These are phyloP conservation scores for Riparia riparia DNA, from an alignment of 2,113 vertebrate genomes.

Conservation along the genomic window DNA sequence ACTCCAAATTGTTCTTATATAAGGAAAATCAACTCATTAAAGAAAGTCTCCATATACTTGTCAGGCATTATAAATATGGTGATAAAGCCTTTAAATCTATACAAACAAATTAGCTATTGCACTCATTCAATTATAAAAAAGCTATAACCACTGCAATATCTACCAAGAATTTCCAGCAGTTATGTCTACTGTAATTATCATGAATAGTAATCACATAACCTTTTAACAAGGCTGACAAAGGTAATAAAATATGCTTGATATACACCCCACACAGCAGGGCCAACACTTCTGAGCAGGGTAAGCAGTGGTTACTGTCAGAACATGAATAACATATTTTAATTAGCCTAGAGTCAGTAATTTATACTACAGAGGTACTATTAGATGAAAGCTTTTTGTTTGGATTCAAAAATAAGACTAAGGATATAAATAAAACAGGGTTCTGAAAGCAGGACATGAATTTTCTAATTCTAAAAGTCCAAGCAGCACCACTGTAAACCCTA, in stretches of 20 bases:
- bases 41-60: not conserved
- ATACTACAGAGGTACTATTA: not conserved
- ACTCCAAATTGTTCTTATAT: not conserved
- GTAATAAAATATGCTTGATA: not conserved
- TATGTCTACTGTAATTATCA: slow-evolving; percentile 16
- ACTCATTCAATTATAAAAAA: slow-evolving; percentile 8
- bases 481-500: not conserved
- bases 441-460: not conserved
- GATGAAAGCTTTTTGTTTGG: slow-evolving; percentile 15
- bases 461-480: not conserved
- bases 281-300: slow-evolving; percentile 28
- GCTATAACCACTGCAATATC: not conserved
- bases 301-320: slow-evolving; percentile 38
- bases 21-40: not conserved
- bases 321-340: slow-evolving; percentile 31
- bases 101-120: slow-evolving; percentile 27
- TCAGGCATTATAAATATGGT: not conserved
- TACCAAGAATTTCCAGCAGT: slow-evolving; percentile 9
- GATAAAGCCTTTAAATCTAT: not conserved
- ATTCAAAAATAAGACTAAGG: not conserved
- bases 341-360: slow-evolving; percentile 10
- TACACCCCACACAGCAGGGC: not conserved
- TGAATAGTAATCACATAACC: slow-evolving; percentile 31
- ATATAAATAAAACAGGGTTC: not conserved
- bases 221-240: slow-evolving; percentile 39